Percentiles rank a stretch among this genome's conserved stretches.
These are phyloP conservation scores for Xestia ashworthii DNA, from an alignment of 2,888 invertebrate species.

Conservation along the genomic window DNA sequence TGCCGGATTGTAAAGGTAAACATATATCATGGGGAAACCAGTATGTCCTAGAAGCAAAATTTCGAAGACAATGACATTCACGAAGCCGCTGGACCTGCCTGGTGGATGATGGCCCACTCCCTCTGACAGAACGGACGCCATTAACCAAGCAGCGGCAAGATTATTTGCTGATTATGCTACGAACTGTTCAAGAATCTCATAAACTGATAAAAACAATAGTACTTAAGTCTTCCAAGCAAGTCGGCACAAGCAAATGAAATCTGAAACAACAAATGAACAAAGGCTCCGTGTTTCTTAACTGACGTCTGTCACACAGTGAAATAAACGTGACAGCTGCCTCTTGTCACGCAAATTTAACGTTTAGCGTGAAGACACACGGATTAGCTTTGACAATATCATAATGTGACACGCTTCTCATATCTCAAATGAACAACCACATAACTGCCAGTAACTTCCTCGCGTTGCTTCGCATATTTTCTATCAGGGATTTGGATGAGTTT, in stretches of 20 bases:
- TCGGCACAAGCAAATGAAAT: background rate
- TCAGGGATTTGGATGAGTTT: background rate
- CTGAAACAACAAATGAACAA: conserved; percentile 8
- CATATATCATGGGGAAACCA: background rate
- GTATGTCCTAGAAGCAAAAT: background rate
- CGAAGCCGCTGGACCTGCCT: background rate
- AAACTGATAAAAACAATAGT: background rate
- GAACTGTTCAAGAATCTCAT: background rate
- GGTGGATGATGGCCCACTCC: background rate
- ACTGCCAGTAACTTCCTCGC: background rate
- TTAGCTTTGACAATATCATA: background rate
- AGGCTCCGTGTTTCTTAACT: background rate
- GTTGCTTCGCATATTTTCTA: background rate
- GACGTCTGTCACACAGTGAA: conserved; percentile 18
- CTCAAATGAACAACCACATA: background rate
- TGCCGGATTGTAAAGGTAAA: background rate
- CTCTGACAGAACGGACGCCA: background rate
- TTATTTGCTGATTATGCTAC: background rate
- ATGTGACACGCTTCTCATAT: background rate
- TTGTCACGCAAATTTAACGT: conserved; percentile 11
- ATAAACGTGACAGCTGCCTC: conserved; percentile 10
- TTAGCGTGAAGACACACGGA: conserved; percentile 6
- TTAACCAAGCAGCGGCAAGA: background rate
- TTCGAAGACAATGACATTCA: background rate
- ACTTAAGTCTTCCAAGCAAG: background rate